Base-by-base conservation (phyloP, 2,113 vertebrate species). In the Ptyas mucosa region DNA sequence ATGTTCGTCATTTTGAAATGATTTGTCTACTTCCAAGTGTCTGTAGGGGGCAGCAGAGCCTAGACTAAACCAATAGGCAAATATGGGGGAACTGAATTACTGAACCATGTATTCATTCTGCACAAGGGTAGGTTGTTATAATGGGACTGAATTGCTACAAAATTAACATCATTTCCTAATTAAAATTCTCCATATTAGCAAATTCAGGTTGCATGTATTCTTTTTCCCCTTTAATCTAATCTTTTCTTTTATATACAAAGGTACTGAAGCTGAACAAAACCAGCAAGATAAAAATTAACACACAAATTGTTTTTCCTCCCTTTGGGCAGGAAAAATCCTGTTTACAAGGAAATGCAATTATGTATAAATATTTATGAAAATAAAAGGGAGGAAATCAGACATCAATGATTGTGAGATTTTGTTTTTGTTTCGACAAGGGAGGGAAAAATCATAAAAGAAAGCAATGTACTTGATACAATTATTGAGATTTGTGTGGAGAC, bases 331-430 rank as follows among this genome's bases (percentile, higher is more conserved):
- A 96, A 97, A 97, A 97, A 95, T 91, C 94, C 94, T 96, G 96
- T 97, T 98, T 97, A 97, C 96, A 98, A 96, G 92, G 88, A 96
- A 97, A 97, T 94, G 54, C 94, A 97, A 96, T 97, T 96, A 94
- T 95, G 94, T 89, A 97, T 97, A 98, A 97, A 98, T 98, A 98
- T 98, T 98, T 98, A 98, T 98, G 96, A 96, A 97, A 96, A 94
- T 39, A 96, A 96, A 52, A 87, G 90, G 92, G 55, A 94, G 95
- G 96, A 90, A 92, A 93, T 95, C 94, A 96, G 94, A 96, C 95
- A 95, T 96, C 92, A 95, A 85, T 93, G 85, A n/a, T 49, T 75
- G 64, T 96, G 94, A 92, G 91, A 3, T 57, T 52, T 94, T 57
- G 29, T 91, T 88, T 58, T 91, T 85, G 9, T 96, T 92, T 95